These are phyloP conservation scores for Pogonocichla stellata DNA, from an alignment of 2,113 vertebrate species.

Conservation along the genomic window DNA sequence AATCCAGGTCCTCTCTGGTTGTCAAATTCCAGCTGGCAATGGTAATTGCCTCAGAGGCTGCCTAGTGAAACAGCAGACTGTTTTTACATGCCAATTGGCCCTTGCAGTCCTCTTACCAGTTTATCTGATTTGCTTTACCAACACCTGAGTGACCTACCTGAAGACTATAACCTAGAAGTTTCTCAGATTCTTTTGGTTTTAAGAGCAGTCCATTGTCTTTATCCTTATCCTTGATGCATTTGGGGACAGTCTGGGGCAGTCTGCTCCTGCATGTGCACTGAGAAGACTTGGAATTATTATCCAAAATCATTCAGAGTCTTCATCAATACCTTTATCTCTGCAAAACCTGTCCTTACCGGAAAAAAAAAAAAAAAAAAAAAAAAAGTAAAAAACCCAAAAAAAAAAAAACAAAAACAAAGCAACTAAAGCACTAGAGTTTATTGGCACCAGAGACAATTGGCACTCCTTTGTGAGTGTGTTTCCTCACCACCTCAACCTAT, in stretches of 20 bases:
- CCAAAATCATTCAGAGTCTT: not conserved
- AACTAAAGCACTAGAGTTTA: not conserved
- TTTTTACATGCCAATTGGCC: not conserved
- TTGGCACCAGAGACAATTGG: not conserved
- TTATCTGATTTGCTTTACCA: not conserved
- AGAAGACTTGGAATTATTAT: not conserved
- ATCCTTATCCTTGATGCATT: not conserved
- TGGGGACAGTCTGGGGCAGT: not conserved
- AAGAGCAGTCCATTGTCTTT: not conserved
- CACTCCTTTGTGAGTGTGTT: not conserved
- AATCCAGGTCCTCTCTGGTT: not conserved
- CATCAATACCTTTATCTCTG: not conserved
- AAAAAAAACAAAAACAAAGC: too few species aligned
- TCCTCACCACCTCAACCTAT: not conserved
- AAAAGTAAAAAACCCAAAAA: too few species aligned
- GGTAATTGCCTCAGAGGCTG: not conserved
- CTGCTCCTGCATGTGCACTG: rapidly evolving
- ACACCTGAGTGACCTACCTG: not conserved
- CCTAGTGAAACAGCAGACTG: not conserved
- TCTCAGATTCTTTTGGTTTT: not conserved
- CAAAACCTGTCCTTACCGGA: not conserved
- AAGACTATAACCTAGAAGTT: not conserved
- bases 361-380: not conserved
- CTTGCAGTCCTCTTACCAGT: not conserved
- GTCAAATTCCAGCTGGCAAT: not conserved